Conservation (phyloP, 2,888 invertebrate species). For the Spilosoma lubricipeda region DNA sequence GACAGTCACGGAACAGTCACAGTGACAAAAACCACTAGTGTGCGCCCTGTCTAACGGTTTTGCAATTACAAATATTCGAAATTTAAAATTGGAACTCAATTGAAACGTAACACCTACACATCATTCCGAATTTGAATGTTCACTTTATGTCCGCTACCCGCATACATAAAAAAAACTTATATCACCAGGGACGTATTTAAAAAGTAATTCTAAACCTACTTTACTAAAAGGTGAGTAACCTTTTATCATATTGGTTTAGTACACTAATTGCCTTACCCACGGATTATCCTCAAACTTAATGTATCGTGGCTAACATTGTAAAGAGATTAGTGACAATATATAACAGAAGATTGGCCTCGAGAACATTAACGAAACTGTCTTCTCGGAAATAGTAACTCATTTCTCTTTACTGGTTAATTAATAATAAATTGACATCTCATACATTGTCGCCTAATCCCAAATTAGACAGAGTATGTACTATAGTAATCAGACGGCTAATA, state of each 20-base stretch:
- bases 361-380: background rate
- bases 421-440: background rate
- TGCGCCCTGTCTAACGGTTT: background rate
- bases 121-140: background rate
- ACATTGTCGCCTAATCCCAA: background rate
- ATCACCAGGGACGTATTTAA: background rate
- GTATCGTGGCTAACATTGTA: background rate
- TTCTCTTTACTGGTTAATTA: background rate
- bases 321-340: background rate
- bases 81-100: background rate
- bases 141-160: background rate
- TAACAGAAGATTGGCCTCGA: background rate
- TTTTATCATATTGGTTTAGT: conserved; percentile 3
- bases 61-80: background rate
- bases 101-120: background rate
- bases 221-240: background rate
- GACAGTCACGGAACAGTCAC: too few species aligned
- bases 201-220: background rate
- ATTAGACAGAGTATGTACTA: background rate
- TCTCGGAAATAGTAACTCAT: background rate
- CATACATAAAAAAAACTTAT: background rate
- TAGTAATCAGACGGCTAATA: background rate
- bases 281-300: background rate
- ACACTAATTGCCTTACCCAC: background rate
- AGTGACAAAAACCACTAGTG: too few species aligned